Evolutionary conservation across 2,888 invertebrate genomes (phyloP), one percentile per base, ranked within the genome.

Genomic region (Drosophila heteroneura): DNA sequence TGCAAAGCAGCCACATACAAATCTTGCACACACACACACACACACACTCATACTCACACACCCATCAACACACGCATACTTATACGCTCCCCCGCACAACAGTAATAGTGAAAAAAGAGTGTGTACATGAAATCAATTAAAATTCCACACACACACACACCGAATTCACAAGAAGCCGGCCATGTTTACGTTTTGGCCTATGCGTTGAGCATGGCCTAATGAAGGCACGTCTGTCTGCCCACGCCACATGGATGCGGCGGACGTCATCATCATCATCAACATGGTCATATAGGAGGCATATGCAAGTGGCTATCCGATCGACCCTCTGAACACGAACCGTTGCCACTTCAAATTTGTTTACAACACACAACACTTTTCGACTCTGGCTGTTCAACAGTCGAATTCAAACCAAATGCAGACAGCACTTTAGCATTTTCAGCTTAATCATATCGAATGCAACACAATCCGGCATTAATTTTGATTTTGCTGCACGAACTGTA

Each of bases 91-190:
- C 51, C 51, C 28, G 28, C 51, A 16, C 26, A 51, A 51, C 39
- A 54, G 64, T 66, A 77, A 70, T 83, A 77, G 86, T 81, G 19
- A 14, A 72, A 83, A 82, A 74, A 26, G 9, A 9, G 47, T 86
- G 85, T 74, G 85, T 87, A 87, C 85, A 83, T 87, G 76, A 85
- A 87, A 83, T 87, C 83, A 83, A 83, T 83, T 83, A 83, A 87
- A 83, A 83, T 83, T 87, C 87, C 76, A 76, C 82, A 60, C 57
- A 85, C 76, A 85, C 76, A 82, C 73, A 70, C 78, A 74, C 58
- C 57, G 62, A 74, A 78, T 44, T 57, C 30, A 39, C n/a, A 57
- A 39, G 65, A 64, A 33, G 28, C 51, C 63, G 71, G 67, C 62
- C 67, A 59, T 87, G 82, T 76, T 79, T 84, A 87, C 73, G 76